Evolutionary conservation across 1,140 invertebrate genomes (phyloP).

Genomic region (Pomacea maculata): DNA sequence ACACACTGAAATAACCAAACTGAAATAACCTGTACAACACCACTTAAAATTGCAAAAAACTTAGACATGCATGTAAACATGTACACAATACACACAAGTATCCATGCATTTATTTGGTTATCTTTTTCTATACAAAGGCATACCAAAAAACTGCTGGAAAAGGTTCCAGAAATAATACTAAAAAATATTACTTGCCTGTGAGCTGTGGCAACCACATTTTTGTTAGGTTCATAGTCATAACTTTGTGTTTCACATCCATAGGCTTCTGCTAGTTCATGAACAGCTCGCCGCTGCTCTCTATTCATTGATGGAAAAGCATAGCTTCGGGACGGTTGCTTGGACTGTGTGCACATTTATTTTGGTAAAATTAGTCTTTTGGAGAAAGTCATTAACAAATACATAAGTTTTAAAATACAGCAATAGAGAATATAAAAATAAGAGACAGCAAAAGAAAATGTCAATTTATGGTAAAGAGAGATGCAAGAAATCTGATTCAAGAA

Average conservation of each 20-base stretch:
- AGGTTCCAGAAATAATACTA: neutral
- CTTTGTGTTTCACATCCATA: slow-evolving; percentile 93
- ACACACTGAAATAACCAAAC: neutral
- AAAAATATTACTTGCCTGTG: slow-evolving; percentile 67
- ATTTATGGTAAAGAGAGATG: neutral
- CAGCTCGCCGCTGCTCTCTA: slow-evolving; percentile 85
- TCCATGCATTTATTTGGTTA: neutral
- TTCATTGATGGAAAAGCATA: slow-evolving; percentile 94
- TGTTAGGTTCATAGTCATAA: slow-evolving; percentile 93
- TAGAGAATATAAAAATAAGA: neutral
- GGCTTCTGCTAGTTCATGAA: slow-evolving; percentile 93
- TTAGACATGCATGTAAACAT: neutral
- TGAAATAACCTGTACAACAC: neutral
- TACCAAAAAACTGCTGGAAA: neutral
- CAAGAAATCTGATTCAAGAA: neutral
- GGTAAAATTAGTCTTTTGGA: neutral
- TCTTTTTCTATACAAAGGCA: neutral
- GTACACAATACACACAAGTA: neutral
- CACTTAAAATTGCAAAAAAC: too few species aligned
- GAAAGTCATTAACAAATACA: neutral
- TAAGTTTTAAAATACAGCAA: neutral
- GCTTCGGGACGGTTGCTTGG: slow-evolving; percentile 84
- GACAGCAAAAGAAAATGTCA: neutral
- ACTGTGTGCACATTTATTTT: slow-evolving; percentile 64
- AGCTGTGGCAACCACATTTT: slow-evolving; percentile 93